Evolutionary conservation across 1,140 invertebrate genomes (phyloP).

Genomic region (Globodera ellingtonae): DNA sequence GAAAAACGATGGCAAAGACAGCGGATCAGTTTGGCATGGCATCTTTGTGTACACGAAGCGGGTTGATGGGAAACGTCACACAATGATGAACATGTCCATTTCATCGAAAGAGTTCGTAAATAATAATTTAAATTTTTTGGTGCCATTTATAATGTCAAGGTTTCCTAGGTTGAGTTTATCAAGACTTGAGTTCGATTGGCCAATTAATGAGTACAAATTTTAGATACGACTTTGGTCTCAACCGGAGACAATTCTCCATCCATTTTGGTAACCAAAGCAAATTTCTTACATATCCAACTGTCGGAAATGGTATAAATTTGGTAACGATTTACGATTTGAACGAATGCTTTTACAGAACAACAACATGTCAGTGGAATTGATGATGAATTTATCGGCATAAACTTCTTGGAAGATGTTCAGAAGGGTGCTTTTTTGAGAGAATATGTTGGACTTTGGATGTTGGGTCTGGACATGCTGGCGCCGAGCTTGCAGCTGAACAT

Average conservation of each 20-base stretch:
- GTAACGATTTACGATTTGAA: not conserved
- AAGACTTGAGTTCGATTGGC: too few species aligned
- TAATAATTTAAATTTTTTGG: not conserved
- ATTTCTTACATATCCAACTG: not conserved
- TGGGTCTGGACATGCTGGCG: not conserved
- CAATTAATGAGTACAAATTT: not conserved
- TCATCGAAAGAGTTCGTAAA: not conserved
- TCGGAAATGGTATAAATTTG: too few species aligned
- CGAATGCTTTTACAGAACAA: not conserved
- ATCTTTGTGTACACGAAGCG: not conserved
- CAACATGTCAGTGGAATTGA: not conserved
- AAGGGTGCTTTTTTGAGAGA: slow-evolving; percentile 14
- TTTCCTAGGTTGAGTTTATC: too few species aligned
- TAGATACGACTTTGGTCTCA: not conserved
- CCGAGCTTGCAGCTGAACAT: not conserved
- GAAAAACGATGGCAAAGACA: not conserved
- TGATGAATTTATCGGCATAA: not conserved
- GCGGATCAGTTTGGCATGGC: not conserved
- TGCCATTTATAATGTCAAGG: not conserved
- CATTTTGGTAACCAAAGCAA: not conserved
- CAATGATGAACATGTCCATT: not conserved
- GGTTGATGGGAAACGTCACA: not conserved
- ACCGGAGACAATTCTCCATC: not conserved
- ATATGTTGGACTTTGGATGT: slow-evolving; percentile 14
- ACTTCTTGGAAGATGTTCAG: not conserved